These are phyloP conservation scores for Andinoacara biseriatus DNA, from an alignment of 2,113 vertebrate species.

Conservation along the genomic window DNA sequence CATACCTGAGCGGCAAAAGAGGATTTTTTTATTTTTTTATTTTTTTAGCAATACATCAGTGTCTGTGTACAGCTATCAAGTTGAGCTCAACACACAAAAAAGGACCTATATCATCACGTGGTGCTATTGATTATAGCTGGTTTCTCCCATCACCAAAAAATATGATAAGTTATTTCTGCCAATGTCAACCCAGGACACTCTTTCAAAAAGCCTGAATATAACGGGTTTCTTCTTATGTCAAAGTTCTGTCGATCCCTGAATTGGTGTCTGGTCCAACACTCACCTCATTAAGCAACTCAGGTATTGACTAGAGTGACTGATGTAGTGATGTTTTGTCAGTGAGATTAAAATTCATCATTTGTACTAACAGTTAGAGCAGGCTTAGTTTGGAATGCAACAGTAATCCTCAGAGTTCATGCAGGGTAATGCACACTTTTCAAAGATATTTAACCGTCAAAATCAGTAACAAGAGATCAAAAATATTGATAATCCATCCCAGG, in stretches of 20 bases:
- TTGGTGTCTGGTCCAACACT: neutral
- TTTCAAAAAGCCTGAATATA: neutral
- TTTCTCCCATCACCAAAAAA: neutral
- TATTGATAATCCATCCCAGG: neutral
- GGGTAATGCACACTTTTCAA: neutral
- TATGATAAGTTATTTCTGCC: neutral
- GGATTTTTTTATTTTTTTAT: no score
- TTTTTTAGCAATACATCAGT: neutral
- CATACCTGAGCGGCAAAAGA: neutral
- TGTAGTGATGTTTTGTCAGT: neutral
- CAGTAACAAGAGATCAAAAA: neutral
- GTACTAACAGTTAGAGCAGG: neutral
- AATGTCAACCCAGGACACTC: neutral
- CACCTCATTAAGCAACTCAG: neutral
- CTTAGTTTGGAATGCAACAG: neutral
- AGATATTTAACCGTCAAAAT: neutral
- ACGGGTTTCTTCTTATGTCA: neutral
- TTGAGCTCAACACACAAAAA: neutral
- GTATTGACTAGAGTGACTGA: neutral
- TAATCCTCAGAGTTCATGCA: neutral
- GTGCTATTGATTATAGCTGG: neutral
- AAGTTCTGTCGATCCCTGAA: neutral
- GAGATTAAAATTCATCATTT: neutral
- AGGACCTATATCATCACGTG: no score
- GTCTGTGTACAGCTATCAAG: neutral